These are phyloP conservation scores for Syrista parreyssii DNA, from an alignment of 2,888 invertebrate species.

Conservation along the genomic window DNA sequence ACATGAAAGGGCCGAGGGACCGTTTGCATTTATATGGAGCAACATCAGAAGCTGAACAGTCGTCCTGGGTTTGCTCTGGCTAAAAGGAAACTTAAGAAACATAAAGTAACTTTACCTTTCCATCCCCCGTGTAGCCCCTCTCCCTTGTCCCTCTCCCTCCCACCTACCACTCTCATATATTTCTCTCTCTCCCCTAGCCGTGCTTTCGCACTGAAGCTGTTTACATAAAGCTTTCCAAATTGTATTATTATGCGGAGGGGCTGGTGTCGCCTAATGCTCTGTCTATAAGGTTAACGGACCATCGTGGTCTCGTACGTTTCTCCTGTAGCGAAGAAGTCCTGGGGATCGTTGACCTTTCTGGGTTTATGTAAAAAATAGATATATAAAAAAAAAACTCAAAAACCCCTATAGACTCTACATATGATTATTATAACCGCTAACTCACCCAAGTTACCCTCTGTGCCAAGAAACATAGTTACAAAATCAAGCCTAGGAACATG, in stretches of 20 bases:
- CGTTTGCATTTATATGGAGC: conserved; percentile 51
- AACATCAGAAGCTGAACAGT: conserved; percentile 48
- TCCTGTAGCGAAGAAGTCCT: too few relatives aligned
- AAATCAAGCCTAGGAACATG: conserved; percentile 57
- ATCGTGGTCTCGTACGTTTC: neutral
- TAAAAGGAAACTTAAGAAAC: conserved; percentile 51
- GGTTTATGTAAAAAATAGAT: too few relatives aligned
- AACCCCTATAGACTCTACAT: too few relatives aligned
- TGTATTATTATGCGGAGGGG: conserved; percentile 41
- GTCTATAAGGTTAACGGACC: conserved; percentile 17
- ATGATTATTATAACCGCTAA: too few relatives aligned
- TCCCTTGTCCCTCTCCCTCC: conserved; percentile 22
- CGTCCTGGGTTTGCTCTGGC: conserved; percentile 41
- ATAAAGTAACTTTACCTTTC: conserved; percentile 50
- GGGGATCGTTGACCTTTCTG: too few relatives aligned
- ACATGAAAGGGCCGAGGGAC: conserved; percentile 44
- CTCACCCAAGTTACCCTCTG: neutral
- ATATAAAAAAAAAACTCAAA: too few relatives aligned
- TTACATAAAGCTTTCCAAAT: conserved; percentile 42
- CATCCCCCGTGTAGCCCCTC: neutral
- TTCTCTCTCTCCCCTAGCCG: neutral
- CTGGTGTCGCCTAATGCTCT: conserved; percentile 17
- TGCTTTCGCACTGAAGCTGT: conserved; percentile 32
- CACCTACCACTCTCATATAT: conserved; percentile 22
- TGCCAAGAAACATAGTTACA: conserved; percentile 37